phyloP scores from a whole-genome alignment of 2,888 invertebrate genomes.

The Matsumyia berberina region DNA sequence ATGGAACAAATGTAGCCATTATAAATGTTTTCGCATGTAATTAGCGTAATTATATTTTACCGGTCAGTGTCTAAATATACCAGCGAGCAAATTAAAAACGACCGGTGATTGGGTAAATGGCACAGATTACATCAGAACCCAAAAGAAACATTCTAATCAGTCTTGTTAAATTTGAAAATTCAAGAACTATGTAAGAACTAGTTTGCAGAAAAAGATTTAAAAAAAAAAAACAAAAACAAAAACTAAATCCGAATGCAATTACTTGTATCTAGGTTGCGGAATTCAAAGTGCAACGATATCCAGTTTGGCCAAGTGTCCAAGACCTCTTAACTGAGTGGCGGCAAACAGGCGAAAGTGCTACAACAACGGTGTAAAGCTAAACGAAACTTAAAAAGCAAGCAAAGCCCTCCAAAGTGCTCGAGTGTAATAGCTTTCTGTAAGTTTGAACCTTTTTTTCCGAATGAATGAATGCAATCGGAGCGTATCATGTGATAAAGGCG shows the following conservation, averaged over 20 bases:
- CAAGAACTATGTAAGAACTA: slow-evolving; percentile 49
- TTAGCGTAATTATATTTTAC: slow-evolving; percentile 70
- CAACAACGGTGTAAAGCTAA: slow-evolving; percentile 37
- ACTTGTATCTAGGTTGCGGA: slow-evolving; percentile 65
- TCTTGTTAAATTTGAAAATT: slow-evolving; percentile 15
- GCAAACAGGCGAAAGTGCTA: slow-evolving; percentile 44
- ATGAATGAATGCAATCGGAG: slow-evolving; percentile 42
- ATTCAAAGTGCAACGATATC: slow-evolving; percentile 67
- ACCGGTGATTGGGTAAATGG: slow-evolving; percentile 45
- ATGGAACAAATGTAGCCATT: slow-evolving; percentile 18
- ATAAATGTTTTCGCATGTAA: slow-evolving; percentile 55
- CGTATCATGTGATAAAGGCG: slow-evolving; percentile 48
- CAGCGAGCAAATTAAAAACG: slow-evolving; percentile 30
- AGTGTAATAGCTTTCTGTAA: slow-evolving; percentile 54
- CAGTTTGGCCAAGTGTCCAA: slow-evolving; percentile 69
- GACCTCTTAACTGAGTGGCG: slow-evolving; percentile 50
- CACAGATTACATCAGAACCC: slow-evolving; percentile 62
- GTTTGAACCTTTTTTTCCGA: slow-evolving; percentile 48
- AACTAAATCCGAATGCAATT: slow-evolving; percentile 46
- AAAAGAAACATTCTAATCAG: slow-evolving; percentile 54
- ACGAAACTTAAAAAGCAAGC: background rate
- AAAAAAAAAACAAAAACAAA: slow-evolving; percentile 13
- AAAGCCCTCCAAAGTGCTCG: slow-evolving; percentile 25
- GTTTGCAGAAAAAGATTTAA: slow-evolving; percentile 23
- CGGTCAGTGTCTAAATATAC: slow-evolving; percentile 63